Conservation (phyloP, 2,113 vertebrate species). For the Nothoprocta pentlandii region DNA sequence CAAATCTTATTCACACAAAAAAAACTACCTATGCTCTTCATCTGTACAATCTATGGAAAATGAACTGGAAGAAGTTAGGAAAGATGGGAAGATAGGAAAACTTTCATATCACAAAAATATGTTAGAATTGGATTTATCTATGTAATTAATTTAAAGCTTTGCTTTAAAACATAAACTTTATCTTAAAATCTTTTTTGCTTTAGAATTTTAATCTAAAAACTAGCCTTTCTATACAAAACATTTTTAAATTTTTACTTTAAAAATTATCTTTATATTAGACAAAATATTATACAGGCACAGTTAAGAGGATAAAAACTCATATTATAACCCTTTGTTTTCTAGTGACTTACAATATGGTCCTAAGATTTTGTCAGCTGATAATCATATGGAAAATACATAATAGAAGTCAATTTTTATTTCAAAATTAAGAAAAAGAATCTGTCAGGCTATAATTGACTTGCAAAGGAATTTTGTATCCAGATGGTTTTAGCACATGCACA, state of each 20-base stretch:
- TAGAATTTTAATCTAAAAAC: slow-evolving; percentile 71
- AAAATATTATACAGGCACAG: slow-evolving; percentile 70
- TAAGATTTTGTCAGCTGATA: slow-evolving; percentile 26
- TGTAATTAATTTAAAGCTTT: slow-evolving; percentile 68
- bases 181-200: slow-evolving; percentile 61
- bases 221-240: slow-evolving; percentile 67
- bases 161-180: slow-evolving; percentile 54
- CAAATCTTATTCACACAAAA: slow-evolving; percentile 34
- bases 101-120: slow-evolving; percentile 67
- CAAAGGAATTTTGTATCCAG: background rate
- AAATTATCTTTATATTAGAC: slow-evolving; percentile 52
- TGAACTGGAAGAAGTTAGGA: slow-evolving; percentile 45
- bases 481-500: background rate
- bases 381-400: slow-evolving; percentile 12
- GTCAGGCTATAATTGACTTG: background rate
- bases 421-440: background rate
- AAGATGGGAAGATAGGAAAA: slow-evolving; percentile 38
- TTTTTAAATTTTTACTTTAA: slow-evolving; percentile 56
- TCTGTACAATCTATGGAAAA: slow-evolving; percentile 60
- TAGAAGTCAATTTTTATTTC: background rate
- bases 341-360: slow-evolving; percentile 43
- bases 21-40: slow-evolving; percentile 29
- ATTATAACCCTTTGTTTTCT: slow-evolving; percentile 45
- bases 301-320: slow-evolving; percentile 1
- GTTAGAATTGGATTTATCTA: slow-evolving; percentile 56